Conservation (phyloP, 2,113 vertebrate species). For the Sceloporus tristichus region DNA sequence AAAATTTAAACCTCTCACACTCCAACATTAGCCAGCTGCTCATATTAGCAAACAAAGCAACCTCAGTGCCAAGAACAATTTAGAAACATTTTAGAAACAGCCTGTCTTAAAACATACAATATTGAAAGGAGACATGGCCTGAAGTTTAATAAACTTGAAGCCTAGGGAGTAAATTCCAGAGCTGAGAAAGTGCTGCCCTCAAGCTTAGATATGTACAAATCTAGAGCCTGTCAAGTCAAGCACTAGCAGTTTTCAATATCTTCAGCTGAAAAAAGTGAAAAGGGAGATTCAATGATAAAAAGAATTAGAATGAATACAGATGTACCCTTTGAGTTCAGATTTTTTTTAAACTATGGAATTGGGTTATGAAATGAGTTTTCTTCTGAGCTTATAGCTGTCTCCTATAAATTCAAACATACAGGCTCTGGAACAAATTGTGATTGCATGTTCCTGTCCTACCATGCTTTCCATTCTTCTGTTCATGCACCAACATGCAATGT, state of each 20-base stretch:
- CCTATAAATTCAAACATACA: background rate
- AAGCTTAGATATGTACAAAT: conserved; percentile 6
- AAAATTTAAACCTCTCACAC: background rate
- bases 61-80: conserved; percentile 25
- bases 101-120: background rate
- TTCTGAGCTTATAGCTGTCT: background rate
- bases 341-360: background rate
- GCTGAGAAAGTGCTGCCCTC: background rate
- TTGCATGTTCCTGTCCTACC: background rate
- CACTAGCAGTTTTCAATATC: conserved; percentile 16
- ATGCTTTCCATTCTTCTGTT: background rate
- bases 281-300: background rate
- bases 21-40: conserved; percentile 30
- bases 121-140: background rate
- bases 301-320: background rate
- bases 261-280: background rate
- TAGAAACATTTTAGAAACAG: background rate
- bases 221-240: conserved; percentile 16
- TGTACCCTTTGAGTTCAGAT: background rate
- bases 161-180: conserved; percentile 32
- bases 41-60: conserved; percentile 34
- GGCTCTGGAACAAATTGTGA: background rate
- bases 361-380: background rate
- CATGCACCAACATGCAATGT: background rate
- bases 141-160: conserved; percentile 25